Percentiles rank a stretch among this genome's conserved stretches.
Conservation (phyloP, 1,140 invertebrate species). For the Hyphantria cunea region DNA sequence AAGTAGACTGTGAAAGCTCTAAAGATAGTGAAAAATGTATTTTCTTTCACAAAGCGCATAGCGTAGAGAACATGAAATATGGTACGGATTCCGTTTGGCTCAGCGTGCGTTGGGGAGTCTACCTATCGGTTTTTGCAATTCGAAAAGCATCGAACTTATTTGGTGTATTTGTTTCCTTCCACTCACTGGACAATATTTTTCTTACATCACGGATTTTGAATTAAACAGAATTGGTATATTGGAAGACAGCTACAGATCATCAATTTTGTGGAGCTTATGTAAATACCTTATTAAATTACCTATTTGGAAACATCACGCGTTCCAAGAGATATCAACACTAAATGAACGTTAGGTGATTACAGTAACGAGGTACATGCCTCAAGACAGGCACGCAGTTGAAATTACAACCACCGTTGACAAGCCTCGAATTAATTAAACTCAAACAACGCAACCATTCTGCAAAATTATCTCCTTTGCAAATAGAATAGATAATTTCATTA, state of each 20-base stretch:
- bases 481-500: slow-evolving; percentile 76
- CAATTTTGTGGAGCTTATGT: not conserved
- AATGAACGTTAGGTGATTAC: slow-evolving; percentile 69
- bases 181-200: slow-evolving; percentile 42
- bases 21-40: slow-evolving; percentile 79
- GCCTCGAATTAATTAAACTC: slow-evolving; percentile 79
- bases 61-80: slow-evolving; percentile 77
- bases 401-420: slow-evolving; percentile 76
- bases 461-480: slow-evolving; percentile 76
- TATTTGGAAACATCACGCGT: slow-evolving; percentile 17
- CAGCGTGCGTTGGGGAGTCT: slow-evolving; percentile 63
- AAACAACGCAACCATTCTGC: slow-evolving; percentile 75
- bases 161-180: slow-evolving; percentile 61
- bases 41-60: slow-evolving; percentile 79
- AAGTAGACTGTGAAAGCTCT: slow-evolving; percentile 61
- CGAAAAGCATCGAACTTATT: slow-evolving; percentile 63
- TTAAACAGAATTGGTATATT: slow-evolving; percentile 1
- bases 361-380: slow-evolving; percentile 70
- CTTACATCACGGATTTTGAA: slow-evolving; percentile 15
- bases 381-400: slow-evolving; percentile 65
- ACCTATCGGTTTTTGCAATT: slow-evolving; percentile 70
- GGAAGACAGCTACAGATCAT: not conserved
- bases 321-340: slow-evolving; percentile 46
- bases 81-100: slow-evolving; percentile 72
- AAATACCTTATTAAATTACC: slow-evolving; percentile 12